These are phyloP conservation scores for Hesperia comma DNA, from an alignment of 2,888 invertebrate genomes.

Conservation along the genomic window DNA sequence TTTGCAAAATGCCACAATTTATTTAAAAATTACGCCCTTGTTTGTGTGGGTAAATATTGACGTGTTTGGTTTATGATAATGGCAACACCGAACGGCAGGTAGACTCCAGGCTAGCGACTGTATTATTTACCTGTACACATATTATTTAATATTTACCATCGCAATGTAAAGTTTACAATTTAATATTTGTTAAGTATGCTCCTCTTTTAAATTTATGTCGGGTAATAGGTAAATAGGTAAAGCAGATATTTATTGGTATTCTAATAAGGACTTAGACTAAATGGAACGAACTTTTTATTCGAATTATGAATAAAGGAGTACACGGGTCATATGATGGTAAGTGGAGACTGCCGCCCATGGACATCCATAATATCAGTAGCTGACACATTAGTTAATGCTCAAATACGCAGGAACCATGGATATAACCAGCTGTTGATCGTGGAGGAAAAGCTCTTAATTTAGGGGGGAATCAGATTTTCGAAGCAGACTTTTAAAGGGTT, in stretches of 20 bases:
- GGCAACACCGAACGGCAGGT: conserved; percentile 79
- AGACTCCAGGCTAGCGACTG: conserved; percentile 71
- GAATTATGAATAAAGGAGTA: too few relatives aligned
- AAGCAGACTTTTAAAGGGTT: too few relatives aligned
- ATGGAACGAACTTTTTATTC: background rate
- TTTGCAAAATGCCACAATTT: conserved; percentile 84
- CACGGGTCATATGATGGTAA: too few relatives aligned
- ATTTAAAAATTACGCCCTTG: conserved; percentile 85
- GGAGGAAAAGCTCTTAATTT: too few relatives aligned
- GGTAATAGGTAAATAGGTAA: conserved; percentile 3
- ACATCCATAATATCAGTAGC: too few relatives aligned
- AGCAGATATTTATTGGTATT: background rate
- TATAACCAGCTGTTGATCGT: too few relatives aligned
- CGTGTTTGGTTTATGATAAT: conserved; percentile 85
- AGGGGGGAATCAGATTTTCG: too few relatives aligned
- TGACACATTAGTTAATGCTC: too few relatives aligned
- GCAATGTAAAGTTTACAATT: conserved; percentile 81
- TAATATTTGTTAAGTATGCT: conserved; percentile 82
- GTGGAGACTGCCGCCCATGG: too few relatives aligned
- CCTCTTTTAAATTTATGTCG: conserved; percentile 76
- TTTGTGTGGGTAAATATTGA: conserved; percentile 83
- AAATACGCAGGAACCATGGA: too few relatives aligned
- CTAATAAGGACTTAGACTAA: background rate
- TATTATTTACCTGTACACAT: conserved; percentile 78
- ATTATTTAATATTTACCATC: conserved; percentile 82